Evolutionary conservation across 2,797 vertebrate species (phyloP).

Genomic region (Knipowitschia caucasica): DNA sequence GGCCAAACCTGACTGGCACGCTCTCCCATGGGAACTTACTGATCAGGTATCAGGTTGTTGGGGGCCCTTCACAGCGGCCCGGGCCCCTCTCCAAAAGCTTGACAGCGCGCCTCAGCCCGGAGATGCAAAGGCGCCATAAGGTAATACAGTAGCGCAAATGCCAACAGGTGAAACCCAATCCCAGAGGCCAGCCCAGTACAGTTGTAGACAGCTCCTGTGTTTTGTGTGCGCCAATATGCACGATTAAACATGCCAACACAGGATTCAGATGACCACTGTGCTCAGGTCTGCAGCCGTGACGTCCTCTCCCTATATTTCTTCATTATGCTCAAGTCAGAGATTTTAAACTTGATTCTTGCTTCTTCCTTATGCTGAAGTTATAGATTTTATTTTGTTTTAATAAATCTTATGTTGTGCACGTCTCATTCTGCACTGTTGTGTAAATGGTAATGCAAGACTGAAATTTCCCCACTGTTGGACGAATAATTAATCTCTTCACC

Average conservation of each 20-base stretch:
- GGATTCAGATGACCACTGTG: no score
- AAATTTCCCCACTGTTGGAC: no score
- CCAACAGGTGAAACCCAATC: conserved; percentile 91
- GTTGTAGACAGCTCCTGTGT: conserved; percentile 58
- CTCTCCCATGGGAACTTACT: conserved; percentile 80
- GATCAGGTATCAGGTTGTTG: conserved; percentile 86
- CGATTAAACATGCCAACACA: conserved; percentile 41
- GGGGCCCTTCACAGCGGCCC: conserved; percentile 78
- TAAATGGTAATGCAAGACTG: no score
- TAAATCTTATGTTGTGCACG: no score
- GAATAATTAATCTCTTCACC: no score
- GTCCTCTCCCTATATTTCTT: no score
- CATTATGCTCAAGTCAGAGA: no score
- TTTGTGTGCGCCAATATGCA: conserved; percentile 31
- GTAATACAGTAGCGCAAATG: conserved; percentile 85
- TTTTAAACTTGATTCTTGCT: no score
- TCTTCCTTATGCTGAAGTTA: no score
- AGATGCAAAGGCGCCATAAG: conserved; percentile 86
- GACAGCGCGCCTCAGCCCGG: conserved; percentile 80
- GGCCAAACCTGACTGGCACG: conserved; percentile 73
- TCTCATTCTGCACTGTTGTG: no score
- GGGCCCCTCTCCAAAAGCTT: conserved; percentile 85
- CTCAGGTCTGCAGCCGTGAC: no score
- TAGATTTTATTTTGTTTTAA: no score
- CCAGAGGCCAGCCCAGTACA: conserved; percentile 81